Evolutionary conservation across 2,113 vertebrate genomes (phyloP).

Genomic region (Menura novaehollandiae): DNA sequence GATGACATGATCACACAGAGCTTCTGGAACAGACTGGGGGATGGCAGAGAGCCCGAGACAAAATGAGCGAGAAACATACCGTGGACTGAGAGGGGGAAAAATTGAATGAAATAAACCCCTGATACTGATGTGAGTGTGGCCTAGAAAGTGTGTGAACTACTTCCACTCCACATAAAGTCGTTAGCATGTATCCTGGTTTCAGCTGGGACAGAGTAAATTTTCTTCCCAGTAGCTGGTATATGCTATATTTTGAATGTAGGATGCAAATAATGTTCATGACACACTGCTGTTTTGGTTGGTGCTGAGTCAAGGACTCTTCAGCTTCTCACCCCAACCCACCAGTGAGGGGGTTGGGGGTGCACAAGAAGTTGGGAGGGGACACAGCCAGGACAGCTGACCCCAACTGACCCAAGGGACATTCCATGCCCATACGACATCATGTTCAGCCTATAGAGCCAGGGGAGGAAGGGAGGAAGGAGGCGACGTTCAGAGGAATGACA

Average conservation of each 20-base stretch:
- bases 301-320: neutral
- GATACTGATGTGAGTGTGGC: neutral
- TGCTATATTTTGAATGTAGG: accelerated
- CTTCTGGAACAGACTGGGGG: neutral
- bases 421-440: neutral
- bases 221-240: neutral
- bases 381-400: neutral
- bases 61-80: accelerated
- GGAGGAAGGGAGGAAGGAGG: neutral
- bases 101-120: neutral
- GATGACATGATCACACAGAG: neutral
- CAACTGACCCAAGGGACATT: neutral
- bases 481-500: accelerated
- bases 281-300: neutral
- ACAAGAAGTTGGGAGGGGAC: neutral
- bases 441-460: neutral
- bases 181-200: neutral
- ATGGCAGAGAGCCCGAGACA: neutral
- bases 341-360: neutral
- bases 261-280: neutral
- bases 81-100: neutral
- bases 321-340: neutral
- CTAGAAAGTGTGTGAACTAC: neutral
- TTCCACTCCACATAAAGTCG: neutral
- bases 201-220: neutral